A percentile compares a stretch with the other conserved stretches of the same genome.
Evolutionary conservation across 2,113 vertebrate species (phyloP).

Genomic region (Percopsis transmontana): DNA sequence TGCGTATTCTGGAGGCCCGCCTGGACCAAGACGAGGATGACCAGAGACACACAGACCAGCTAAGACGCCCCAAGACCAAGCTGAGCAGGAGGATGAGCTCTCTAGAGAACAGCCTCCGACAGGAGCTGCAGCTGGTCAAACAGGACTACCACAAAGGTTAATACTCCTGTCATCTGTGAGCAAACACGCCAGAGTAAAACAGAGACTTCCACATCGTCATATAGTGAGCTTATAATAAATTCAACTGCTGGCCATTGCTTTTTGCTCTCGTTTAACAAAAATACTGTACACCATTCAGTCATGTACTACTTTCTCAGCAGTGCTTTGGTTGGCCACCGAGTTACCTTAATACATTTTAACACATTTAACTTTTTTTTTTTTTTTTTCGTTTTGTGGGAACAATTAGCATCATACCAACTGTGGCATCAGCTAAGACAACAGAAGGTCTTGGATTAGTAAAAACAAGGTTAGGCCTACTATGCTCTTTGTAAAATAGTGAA

Average conservation of each 20-base stretch:
- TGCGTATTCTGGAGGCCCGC: slow-evolving; percentile 64
- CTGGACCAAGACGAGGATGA: slow-evolving; percentile 66
- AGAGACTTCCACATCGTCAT: neutral
- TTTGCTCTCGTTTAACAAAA: too few species aligned
- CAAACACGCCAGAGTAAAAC: slow-evolving; percentile 40
- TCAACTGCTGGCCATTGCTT: neutral
- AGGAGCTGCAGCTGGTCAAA: slow-evolving; percentile 81
- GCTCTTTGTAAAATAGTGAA: too few species aligned
- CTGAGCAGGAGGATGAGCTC: slow-evolving; percentile 69
- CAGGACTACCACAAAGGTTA: slow-evolving; percentile 82
- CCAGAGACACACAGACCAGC: slow-evolving; percentile 51
- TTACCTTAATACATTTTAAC: too few species aligned
- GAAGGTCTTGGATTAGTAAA: too few species aligned
- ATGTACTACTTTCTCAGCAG: too few species aligned
- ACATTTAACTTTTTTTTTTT: too few species aligned
- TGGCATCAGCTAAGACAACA: too few species aligned
- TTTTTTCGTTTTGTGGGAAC: too few species aligned
- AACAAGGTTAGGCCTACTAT: too few species aligned
- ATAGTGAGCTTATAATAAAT: neutral
- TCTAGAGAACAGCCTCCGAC: slow-evolving; percentile 78
- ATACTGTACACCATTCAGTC: too few species aligned
- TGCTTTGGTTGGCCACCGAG: too few species aligned
- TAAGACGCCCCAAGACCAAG: slow-evolving; percentile 72
- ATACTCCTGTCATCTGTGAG: slow-evolving; percentile 51
- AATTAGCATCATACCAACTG: too few species aligned